phyloP scores from a whole-genome alignment of 2,888 invertebrate genomes.

The Mylabris sibirica region DNA sequence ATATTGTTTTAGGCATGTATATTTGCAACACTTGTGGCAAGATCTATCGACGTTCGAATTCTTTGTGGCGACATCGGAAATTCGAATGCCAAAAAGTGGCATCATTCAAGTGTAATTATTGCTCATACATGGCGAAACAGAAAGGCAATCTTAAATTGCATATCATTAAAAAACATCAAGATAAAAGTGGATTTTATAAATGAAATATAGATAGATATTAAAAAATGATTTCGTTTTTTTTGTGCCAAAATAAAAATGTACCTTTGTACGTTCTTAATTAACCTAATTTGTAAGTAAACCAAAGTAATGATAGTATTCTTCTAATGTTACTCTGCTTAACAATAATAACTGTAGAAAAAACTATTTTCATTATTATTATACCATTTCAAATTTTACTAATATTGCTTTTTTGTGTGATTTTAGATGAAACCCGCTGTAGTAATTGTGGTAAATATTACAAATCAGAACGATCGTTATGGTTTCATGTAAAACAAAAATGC shows the following conservation, averaged over 20 bases:
- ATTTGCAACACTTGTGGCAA: slow-evolving; percentile 66
- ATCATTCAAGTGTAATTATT: slow-evolving; percentile 69
- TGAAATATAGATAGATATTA: not conserved
- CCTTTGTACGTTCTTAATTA: not conserved
- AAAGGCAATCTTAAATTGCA: slow-evolving; percentile 62
- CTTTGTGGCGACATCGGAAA: slow-evolving; percentile 72
- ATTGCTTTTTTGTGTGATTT: not conserved
- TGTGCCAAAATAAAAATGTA: not conserved
- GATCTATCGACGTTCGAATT: slow-evolving; percentile 75
- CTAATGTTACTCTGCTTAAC: slow-evolving; percentile 3
- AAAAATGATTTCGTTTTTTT: not conserved
- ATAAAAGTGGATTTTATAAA: not conserved
- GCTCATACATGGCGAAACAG: slow-evolving; percentile 69
- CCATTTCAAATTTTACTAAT: not conserved
- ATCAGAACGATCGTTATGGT: slow-evolving; percentile 38
- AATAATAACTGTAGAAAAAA: slow-evolving; percentile 6
- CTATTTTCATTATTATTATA: not conserved
- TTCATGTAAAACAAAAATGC: slow-evolving; percentile 36
- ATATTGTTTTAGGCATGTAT: not conserved
- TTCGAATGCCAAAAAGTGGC: slow-evolving; percentile 74
- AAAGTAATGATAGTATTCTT: not conserved
- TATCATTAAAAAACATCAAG: slow-evolving; percentile 12
- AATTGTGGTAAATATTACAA: slow-evolving; percentile 36
- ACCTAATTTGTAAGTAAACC: not conserved
- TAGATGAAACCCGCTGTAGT: slow-evolving; percentile 18